phyloP scores from a whole-genome alignment of 2,888 invertebrate species.

The Euproctis similis region DNA sequence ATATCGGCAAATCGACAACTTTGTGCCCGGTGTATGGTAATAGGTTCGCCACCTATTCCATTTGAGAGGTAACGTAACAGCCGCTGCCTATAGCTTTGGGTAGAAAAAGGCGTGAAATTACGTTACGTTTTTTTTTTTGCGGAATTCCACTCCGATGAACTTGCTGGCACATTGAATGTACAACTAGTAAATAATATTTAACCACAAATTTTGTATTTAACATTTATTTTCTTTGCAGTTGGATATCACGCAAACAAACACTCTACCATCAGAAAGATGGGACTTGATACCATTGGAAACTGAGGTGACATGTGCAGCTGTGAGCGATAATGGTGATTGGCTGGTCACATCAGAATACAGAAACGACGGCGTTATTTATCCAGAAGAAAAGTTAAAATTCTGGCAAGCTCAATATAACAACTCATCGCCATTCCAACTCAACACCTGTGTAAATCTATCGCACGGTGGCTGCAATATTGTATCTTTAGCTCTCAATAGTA shows the following conservation, averaged over 20 bases:
- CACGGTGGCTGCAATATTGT: slow-evolving; percentile 62
- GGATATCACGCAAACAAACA: slow-evolving; percentile 63
- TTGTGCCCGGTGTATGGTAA: too few species aligned
- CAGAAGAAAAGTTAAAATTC: slow-evolving; percentile 64
- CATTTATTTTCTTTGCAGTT: slow-evolving; percentile 42
- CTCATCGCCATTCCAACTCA: slow-evolving; percentile 44
- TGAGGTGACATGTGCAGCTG: slow-evolving; percentile 59
- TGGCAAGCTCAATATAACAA: slow-evolving; percentile 39
- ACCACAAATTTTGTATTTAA: too few species aligned
- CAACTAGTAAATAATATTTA: too few species aligned
- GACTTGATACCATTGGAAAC: slow-evolving; percentile 62
- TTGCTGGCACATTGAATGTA: too few species aligned
- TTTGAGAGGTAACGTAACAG: too few species aligned
- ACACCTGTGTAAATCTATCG: slow-evolving; percentile 60
- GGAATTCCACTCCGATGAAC: too few species aligned
- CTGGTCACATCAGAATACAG: slow-evolving; percentile 65
- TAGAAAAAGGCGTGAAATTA: too few species aligned
- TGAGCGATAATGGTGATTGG: slow-evolving; percentile 53
- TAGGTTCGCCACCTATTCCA: too few species aligned
- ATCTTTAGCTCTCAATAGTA: slow-evolving; percentile 47
- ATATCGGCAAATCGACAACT: too few species aligned
- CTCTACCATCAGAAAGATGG: slow-evolving; percentile 51
- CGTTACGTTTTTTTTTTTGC: too few species aligned
- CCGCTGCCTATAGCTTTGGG: too few species aligned
- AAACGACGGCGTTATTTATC: slow-evolving; percentile 55